These are phyloP conservation scores for Orientallactaga sibirica DNA, from an alignment of 2,797 vertebrate genomes.

Conservation along the genomic window DNA sequence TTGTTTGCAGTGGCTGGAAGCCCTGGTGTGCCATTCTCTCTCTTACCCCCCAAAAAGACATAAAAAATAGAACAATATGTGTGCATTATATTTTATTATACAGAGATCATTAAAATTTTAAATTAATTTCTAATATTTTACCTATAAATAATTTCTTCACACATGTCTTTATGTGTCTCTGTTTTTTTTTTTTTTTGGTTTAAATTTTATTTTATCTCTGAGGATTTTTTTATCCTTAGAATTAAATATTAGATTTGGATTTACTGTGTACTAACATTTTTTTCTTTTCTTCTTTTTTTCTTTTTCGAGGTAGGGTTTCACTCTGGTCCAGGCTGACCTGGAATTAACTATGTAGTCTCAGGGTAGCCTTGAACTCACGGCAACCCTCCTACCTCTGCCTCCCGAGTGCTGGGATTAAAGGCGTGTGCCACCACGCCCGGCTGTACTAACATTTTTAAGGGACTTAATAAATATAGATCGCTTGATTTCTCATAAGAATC, in stretches of 20 bases:
- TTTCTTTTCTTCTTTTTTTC: too few species aligned
- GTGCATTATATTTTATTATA: conserved; percentile 34
- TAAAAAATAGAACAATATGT: neutral
- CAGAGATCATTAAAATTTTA: conserved; percentile 17
- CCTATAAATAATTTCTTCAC: conserved; percentile 55
- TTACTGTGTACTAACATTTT: conserved; percentile 32
- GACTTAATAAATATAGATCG: neutral
- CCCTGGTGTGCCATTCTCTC: too few species aligned
- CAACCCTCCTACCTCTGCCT: too few species aligned
- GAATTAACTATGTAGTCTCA: too few species aligned
- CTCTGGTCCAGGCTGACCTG: too few species aligned
- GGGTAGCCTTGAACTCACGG: too few species aligned
- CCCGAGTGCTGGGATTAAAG: too few species aligned
- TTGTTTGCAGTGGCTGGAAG: too few species aligned
- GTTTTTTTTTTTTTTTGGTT: neutral
- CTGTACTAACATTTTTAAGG: conserved; percentile 42
- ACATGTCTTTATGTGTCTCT: conserved; percentile 1
- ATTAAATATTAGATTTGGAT: conserved; percentile 60
- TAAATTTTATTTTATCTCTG: neutral
- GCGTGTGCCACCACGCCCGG: too few species aligned
- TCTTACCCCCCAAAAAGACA: too few species aligned
- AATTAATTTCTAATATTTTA: conserved; percentile 54
- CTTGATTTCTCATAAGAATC: conserved; percentile 39
- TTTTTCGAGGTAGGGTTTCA: too few species aligned
- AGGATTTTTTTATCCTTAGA: neutral